These are phyloP conservation scores for Limnephilus lunatus DNA, from an alignment of 2,888 invertebrate genomes.

Conservation along the genomic window DNA sequence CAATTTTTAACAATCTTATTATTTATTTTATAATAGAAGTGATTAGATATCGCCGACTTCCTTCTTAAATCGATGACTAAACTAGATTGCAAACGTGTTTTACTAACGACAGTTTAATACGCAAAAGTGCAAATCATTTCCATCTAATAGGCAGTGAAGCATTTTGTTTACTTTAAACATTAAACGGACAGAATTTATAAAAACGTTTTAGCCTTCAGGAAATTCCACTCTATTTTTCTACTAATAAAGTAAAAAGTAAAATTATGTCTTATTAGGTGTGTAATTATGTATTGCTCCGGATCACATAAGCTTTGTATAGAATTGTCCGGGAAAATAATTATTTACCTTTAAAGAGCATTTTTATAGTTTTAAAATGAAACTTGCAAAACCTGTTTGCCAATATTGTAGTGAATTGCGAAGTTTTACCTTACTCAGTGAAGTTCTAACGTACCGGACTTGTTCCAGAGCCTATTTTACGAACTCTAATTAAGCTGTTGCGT, in stretches of 20 bases:
- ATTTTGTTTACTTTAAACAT: neutral
- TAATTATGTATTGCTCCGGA: neutral
- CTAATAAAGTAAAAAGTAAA: neutral
- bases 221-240: neutral
- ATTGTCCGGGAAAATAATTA: neutral
- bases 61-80: too few species aligned
- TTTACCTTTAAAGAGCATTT: slow-evolving; percentile 15
- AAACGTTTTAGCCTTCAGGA: neutral
- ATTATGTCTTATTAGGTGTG: neutral
- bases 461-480: neutral
- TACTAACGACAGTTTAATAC: neutral
- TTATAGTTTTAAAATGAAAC: neutral
- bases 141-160: neutral
- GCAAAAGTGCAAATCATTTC: neutral
- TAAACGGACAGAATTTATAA: neutral
- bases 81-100: neutral
- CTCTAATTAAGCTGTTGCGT: slow-evolving; percentile 10
- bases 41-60: too few species aligned
- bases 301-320: neutral
- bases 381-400: neutral
- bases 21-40: too few species aligned
- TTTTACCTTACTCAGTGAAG: neutral
- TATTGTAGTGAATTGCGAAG: neutral
- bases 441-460: neutral
- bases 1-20: too few species aligned